Conservation (phyloP, 2,888 invertebrate species). For the Metellina segmentata region DNA sequence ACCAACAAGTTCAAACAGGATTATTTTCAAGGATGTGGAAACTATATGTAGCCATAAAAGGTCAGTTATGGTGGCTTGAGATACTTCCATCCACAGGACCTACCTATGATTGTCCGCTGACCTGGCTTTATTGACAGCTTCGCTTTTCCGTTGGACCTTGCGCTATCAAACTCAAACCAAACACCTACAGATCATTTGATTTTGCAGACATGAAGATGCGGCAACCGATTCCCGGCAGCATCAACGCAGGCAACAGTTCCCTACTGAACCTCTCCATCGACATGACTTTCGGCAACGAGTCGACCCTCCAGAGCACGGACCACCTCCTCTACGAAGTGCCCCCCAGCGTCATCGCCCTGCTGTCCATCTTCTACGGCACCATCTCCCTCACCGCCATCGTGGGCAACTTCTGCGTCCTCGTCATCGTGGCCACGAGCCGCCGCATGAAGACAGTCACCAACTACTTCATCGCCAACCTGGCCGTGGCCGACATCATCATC, state of each 20-base stretch:
- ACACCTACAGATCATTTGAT: not conserved
- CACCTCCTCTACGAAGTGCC: conserved; percentile 86
- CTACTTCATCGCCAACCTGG: conserved; percentile 92
- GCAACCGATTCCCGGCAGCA: not conserved
- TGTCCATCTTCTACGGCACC: conserved; percentile 90
- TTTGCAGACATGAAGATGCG: not conserved
- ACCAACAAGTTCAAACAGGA: no score
- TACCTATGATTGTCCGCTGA: no score
- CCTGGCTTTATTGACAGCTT: no score
- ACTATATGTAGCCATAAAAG: no score
- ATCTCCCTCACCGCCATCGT: conserved; percentile 90
- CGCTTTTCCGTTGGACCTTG: no score
- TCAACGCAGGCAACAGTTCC: not conserved
- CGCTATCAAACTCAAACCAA: no score
- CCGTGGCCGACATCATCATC: conserved; percentile 91
- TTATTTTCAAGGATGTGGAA: no score
- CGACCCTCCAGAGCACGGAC: not conserved
- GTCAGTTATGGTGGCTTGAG: no score
- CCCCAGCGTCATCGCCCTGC: conserved; percentile 86
- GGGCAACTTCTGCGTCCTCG: conserved; percentile 91
- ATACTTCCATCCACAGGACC: no score
- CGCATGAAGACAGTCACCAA: conserved; percentile 91
- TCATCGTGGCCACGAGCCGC: conserved; percentile 88
- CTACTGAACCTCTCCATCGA: not conserved
- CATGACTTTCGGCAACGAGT: not conserved